Evolutionary conservation across 2,113 vertebrate genomes (phyloP), one percentile per base, ranked within the genome.

Genomic region (Octodon degus): DNA sequence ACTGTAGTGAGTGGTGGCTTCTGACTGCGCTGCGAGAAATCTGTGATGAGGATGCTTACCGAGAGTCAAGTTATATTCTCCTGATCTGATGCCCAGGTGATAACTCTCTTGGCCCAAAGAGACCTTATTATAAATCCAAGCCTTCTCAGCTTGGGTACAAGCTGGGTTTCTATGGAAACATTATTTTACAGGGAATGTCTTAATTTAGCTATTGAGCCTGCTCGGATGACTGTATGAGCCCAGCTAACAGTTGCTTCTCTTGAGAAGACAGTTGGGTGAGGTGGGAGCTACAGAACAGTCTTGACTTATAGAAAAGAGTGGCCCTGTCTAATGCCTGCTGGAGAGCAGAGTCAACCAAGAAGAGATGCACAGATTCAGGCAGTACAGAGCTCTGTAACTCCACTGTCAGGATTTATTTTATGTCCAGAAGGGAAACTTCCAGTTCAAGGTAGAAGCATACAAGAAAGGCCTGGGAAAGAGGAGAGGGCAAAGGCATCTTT

Each of bases 111-210:
- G 81, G 17, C 50, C 76, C 62, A 76, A 80, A 93, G 53, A 95
- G 37, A 14, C 80, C 13, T 47, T 27, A 91, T 95, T 96, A 94
- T 86, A 89, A 93, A 40, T 10, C 79, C 60, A 92, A 86, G 37
- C 37, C 79, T 92, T 70, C 85, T 93, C n/a, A 74, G 77, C 68
- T 95, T 72, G 76, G 55, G 34, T 76, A 94, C 8, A 93, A 40
- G 19, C 30, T 25, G 30, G 22, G 50, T 96, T 94, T 96, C 95
- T 95, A 94, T 85, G 82, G 83, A 96, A 95, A 98, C 86, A 68
- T 89, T 92, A 89, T 93, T 93, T 95, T 93, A 72, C 77, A n/a
- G 14, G 34, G 30, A 47, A 87, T 72, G 16, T 89, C 68, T 97
- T 92, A 89, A 83, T 91, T 83, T 94, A 96, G 79, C n/a, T 94